Base-by-base conservation (phyloP, 2,113 vertebrate genomes). In the Alectura lathami region DNA sequence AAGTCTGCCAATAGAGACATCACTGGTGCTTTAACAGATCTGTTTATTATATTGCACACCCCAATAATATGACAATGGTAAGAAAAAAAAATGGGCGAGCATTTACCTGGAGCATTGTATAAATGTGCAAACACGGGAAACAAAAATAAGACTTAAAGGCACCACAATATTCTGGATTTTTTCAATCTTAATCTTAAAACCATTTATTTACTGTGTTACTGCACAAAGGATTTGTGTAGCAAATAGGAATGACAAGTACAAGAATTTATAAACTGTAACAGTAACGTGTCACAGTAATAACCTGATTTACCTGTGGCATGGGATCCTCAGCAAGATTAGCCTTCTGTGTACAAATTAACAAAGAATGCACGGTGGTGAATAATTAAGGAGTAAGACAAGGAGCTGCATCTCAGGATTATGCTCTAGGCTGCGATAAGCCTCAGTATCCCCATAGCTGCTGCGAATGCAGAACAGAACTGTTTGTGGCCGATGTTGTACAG, bases 1-100 rank as follows among this genome's bases (percentile, higher is more conserved):
- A 86, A 96, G 91, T 68, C 91, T 91, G 95, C 96, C 97, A 94
- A 94, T 94, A 97, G 96, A 96, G 85, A 96, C 96, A 85, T 97
- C 94, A 83, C 82, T 77, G 89, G 89, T 75, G 73, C 90, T 96
- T 96, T 91, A 94, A 92, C 87, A 92, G 78, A 85, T 91, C 89
- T 70, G 94, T 93, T 97, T 93, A 91, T 95, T 95, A 86, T 94
- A 94, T 96, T 90, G 67, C 68, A 67, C 57, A 57, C 83, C 64
- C 67, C 78, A 92, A 93, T 89, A 79, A 86, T 51, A 80, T 34
- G 74, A 50, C 80, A 59, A 60, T 6, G 70, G 66, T 87, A 42
- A 26, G 86, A 90, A 80, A 59, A 36, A 26, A 77, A n/a, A 51
- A 18, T 22, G 14, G 13, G 42, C n/a, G 13, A 66, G 34, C 10